Evolutionary conservation across 2,797 vertebrate genomes (phyloP).

Genomic region (Ibycter americanus): DNA sequence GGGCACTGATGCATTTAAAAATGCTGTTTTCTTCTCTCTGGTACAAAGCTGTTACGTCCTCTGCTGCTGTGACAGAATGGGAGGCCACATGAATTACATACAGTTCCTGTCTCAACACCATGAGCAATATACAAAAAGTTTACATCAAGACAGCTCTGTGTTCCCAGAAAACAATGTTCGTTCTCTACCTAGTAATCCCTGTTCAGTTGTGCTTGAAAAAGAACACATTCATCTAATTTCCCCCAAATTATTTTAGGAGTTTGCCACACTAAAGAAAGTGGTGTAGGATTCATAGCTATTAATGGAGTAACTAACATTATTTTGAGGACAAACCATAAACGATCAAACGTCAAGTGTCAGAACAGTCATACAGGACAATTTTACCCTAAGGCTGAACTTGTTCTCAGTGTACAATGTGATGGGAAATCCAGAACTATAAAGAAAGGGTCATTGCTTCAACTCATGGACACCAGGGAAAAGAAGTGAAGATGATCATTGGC

Average conservation of each 20-base stretch:
- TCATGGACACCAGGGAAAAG: neutral
- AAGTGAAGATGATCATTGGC: neutral
- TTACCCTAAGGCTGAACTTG: constrained; percentile 9
- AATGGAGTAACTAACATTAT: neutral
- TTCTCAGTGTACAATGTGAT: neutral
- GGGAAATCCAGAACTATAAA: neutral
- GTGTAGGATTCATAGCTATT: neutral
- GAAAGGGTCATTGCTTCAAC: neutral
- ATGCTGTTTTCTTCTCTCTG: neutral
- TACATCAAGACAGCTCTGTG: neutral
- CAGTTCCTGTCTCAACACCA: neutral
- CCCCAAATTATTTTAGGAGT: neutral
- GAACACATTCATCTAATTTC: neutral
- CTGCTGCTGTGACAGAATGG: neutral
- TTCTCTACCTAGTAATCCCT: neutral
- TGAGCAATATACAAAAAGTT: neutral
- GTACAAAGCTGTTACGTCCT: neutral
- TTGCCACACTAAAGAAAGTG: neutral
- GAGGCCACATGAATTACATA: neutral
- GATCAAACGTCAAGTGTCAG: neutral
- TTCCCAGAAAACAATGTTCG: neutral
- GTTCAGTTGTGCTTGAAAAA: neutral
- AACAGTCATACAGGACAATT: constrained; percentile 1
- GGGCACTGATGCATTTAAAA: neutral
- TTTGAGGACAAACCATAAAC: constrained; percentile 27